Base-by-base conservation (phyloP, 2,888 invertebrate genomes). In the Folsomia manolachei region DNA sequence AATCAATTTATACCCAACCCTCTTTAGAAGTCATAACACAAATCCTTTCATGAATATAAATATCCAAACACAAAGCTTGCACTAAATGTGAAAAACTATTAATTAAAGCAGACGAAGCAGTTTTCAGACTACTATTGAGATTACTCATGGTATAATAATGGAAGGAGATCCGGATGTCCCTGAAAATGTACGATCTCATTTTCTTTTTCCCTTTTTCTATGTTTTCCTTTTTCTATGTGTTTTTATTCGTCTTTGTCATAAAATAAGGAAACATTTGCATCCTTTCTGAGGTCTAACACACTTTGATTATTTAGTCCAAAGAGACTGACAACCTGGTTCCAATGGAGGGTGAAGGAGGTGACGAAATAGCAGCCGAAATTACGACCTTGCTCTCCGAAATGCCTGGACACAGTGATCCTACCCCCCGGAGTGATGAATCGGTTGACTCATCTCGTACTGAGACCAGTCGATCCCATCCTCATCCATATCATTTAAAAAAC, bases 401-500 rank as follows among this genome's bases (percentile, higher is more conserved):
- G 24, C 19, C 25, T 39, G 73, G 63, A n/a, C 51, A n/a, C 21
- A 9, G 64, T 14, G 9, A 26, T 9, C 63, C 62, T 4, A 62
- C 70, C 1, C 60, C 69, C 53, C 65, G 65, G 27, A 69, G 68
- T 56, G 67, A 52, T 60, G 69, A 52, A 24, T 21, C 23, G 25
- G n/a, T n/a, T n/a, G 74, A 72, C 39, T 71, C 74, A 14, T 7
- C 7, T 4, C 56, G 11, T 7, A 14, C 56, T 7, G 56, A 56
- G 21, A 56, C 18, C 21, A 56, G 4, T n/a, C 7, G 56, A 65
- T 53, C 63, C n/a, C 70, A 71, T 67, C 73, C 75, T 53, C 78
- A 80, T 65, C 74, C 78, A 72, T 79, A 78, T 76, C 79, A 80
- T 70, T 76, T 80, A 65, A 81, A 78, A 74, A 75, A 78, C 62